Conservation (phyloP, 2,797 vertebrate species). For the Pogonophryne albipinna region DNA sequence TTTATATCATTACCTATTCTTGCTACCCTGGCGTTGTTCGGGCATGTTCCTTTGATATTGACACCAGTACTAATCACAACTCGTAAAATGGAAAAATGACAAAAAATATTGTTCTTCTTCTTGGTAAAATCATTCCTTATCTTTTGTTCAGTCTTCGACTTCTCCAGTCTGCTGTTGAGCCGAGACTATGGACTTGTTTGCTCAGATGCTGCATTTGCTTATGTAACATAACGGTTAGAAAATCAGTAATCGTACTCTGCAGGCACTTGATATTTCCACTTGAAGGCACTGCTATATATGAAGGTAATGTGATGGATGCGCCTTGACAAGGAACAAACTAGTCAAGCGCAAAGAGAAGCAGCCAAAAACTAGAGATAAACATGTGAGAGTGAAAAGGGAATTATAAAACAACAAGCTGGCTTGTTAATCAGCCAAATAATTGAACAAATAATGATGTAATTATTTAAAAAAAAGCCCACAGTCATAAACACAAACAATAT, state of each 20-base stretch:
- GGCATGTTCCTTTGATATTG: constrained; percentile 10
- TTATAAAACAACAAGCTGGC: constrained; percentile 28
- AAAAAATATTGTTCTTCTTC: background rate
- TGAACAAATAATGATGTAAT: constrained; percentile 25
- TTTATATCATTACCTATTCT: constrained; percentile 13
- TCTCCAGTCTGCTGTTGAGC: constrained; percentile 1
- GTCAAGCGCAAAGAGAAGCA: constrained; percentile 35
- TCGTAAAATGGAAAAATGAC: constrained; percentile 11
- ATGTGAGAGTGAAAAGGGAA: background rate
- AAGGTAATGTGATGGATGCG: constrained; percentile 66
- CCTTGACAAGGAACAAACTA: constrained; percentile 65
- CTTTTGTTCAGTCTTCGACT: background rate
- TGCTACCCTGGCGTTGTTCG: constrained; percentile 7
- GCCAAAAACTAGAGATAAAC: constrained; percentile 19
- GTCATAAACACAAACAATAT: constrained; percentile 32
- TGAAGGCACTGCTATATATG: constrained; percentile 46
- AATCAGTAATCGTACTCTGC: constrained; percentile 54
- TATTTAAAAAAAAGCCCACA: constrained; percentile 2
- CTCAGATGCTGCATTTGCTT: constrained; percentile 43
- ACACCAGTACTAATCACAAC: constrained; percentile 4
- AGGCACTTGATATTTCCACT: constrained; percentile 63
- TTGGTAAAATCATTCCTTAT: background rate
- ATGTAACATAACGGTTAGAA: constrained; percentile 58
- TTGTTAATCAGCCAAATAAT: constrained; percentile 19
- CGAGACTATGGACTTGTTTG: constrained; percentile 3